phyloP scores from a whole-genome alignment of 2,113 vertebrate genomes.

The Thomomys bottae region DNA sequence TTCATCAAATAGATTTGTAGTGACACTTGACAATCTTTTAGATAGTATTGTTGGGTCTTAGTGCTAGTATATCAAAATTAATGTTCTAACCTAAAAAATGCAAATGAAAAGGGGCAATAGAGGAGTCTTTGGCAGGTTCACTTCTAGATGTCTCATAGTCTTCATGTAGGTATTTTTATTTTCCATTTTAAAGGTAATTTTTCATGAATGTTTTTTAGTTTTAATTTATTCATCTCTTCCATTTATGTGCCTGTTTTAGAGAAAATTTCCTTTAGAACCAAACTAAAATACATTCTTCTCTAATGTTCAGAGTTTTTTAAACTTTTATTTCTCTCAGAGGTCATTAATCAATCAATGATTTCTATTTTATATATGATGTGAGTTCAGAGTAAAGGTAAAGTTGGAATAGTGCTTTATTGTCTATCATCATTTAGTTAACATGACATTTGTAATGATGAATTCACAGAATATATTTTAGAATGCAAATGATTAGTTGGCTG shows the following conservation, averaged over 20 bases:
- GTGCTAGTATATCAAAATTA: not conserved
- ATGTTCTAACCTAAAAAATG: not conserved
- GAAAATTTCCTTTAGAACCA: not conserved
- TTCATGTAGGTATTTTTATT: not conserved
- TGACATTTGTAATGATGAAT: slow-evolving; percentile 1
- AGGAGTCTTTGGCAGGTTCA: not conserved
- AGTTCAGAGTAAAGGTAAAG: not conserved
- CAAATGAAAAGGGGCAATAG: not conserved
- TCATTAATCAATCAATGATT: not conserved
- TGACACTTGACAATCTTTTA: not conserved
- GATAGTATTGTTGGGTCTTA: not conserved
- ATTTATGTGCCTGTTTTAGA: not conserved
- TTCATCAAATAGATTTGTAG: not conserved
- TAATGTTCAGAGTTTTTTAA: slow-evolving; percentile 16
- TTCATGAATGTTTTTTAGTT: not conserved
- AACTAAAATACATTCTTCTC: not conserved
- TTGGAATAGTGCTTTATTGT: not conserved
- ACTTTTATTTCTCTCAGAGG: not conserved
- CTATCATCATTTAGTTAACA: not conserved
- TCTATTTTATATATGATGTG: not conserved
- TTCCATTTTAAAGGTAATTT: not conserved
- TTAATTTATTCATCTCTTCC: not conserved
- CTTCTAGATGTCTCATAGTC: not conserved
- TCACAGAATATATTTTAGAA: slow-evolving; percentile 21
- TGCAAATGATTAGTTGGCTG: not conserved